Evolutionary conservation across 2,113 vertebrate species (phyloP).

Genomic region (Alouatta palliata): DNA sequence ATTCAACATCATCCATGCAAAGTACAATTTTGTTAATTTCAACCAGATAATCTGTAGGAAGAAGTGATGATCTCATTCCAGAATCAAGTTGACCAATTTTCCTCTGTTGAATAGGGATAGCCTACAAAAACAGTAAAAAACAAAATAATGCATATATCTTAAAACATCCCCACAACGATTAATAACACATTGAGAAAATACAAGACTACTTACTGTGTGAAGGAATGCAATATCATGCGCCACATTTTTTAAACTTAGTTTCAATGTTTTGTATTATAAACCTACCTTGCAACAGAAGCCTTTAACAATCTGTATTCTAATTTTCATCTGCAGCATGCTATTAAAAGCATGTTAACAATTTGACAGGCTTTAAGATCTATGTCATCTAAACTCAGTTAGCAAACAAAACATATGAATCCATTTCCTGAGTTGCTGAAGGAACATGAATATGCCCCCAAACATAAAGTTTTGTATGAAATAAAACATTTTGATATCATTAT

Average conservation of each 20-base stretch:
- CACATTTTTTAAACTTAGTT: not conserved
- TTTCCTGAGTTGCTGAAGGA: not conserved
- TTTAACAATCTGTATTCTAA: not conserved
- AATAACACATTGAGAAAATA: not conserved
- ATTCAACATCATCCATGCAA: slow-evolving; percentile 91
- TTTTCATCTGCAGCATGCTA: not conserved
- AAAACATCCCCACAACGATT: not conserved
- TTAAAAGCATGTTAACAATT: not conserved
- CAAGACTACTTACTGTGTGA: not conserved
- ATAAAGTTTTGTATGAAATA: not conserved
- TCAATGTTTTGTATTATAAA: slow-evolving; percentile 7
- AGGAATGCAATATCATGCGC: not conserved
- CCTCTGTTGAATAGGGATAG: slow-evolving; percentile 68
- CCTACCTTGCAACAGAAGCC: not conserved
- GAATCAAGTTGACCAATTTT: slow-evolving; percentile 68
- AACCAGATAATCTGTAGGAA: slow-evolving; percentile 90
- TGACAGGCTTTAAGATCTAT: not conserved
- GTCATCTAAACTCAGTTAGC: not conserved
- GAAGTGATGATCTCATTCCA: slow-evolving; percentile 72
- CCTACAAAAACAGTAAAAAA: slow-evolving; percentile 71
- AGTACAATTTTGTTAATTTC: slow-evolving; percentile 95
- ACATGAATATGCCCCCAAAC: not conserved
- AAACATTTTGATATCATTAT: not conserved
- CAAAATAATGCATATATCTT: slow-evolving; percentile 37
- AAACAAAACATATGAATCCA: not conserved